Evolutionary conservation across 2,797 vertebrate species (phyloP).

Genomic region (Epinephelus malabaricus): DNA sequence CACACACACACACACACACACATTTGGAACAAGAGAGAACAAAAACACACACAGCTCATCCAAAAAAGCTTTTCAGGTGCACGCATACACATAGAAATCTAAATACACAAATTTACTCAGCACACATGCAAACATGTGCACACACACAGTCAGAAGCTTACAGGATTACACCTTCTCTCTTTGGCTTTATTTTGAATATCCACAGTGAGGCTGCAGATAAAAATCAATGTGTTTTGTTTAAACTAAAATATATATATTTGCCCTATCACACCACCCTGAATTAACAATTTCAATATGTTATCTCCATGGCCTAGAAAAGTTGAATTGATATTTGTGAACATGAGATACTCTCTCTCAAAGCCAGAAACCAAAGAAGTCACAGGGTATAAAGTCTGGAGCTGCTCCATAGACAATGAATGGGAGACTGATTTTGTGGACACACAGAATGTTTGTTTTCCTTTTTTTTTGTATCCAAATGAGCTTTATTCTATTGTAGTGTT

Average conservation of each 20-base stretch:
- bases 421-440: too few species aligned
- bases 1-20: slow-evolving; percentile 4
- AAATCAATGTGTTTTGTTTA: slow-evolving; percentile 16
- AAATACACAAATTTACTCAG: slow-evolving; percentile 28
- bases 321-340: too few species aligned
- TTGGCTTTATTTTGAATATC: slow-evolving; percentile 24
- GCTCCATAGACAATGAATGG: too few species aligned
- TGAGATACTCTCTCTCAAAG: too few species aligned
- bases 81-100: not conserved
- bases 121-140: slow-evolving; percentile 21
- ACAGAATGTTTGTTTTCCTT: too few species aligned
- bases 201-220: not conserved
- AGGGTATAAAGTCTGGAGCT: too few species aligned
- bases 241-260: slow-evolving; percentile 18
- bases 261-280: not conserved
- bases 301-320: too few species aligned
- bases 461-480: too few species aligned
- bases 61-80: slow-evolving; percentile 23
- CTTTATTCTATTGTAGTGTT: too few species aligned
- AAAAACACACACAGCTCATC: slow-evolving; percentile 14
- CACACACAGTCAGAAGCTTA: slow-evolving; percentile 1
- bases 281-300: too few species aligned
- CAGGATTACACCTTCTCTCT: slow-evolving; percentile 24
- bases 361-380: too few species aligned
- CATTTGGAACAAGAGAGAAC: not conserved